These are phyloP conservation scores for Setophaga coronata DNA, from an alignment of 2,113 vertebrate genomes.

Conservation along the genomic window DNA sequence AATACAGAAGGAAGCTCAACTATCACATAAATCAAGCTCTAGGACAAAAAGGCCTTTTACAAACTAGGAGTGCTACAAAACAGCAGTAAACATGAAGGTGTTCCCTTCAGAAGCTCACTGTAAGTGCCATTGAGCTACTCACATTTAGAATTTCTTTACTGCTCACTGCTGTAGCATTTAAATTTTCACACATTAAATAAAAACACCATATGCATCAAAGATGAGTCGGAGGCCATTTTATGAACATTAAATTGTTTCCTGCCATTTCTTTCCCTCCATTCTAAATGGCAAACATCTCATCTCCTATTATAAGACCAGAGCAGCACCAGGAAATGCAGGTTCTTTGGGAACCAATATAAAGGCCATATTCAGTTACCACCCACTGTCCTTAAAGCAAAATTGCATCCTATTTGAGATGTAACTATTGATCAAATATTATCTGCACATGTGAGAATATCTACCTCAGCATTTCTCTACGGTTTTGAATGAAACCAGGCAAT, in stretches of 20 bases:
- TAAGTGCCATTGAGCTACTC: background rate
- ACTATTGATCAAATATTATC: background rate
- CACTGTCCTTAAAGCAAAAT: background rate
- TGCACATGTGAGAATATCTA: background rate
- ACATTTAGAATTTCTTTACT: background rate
- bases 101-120: background rate
- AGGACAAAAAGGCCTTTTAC: slow-evolving; percentile 7
- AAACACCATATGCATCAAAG: background rate
- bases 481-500: background rate
- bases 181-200: background rate
- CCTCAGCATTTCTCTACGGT: background rate
- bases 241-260: background rate
- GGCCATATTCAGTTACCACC: background rate
- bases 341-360: background rate
- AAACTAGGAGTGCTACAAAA: background rate
- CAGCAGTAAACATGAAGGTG: background rate
- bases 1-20: slow-evolving; percentile 18
- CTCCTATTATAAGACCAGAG: background rate
- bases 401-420: background rate
- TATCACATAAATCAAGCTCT: slow-evolving; percentile 2
- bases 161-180: background rate
- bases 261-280: background rate
- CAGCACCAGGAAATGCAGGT: background rate
- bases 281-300: background rate
- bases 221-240: background rate